Evolutionary conservation across 2,888 invertebrate species (phyloP).

Genomic region (Neuroscelio doddi): DNA sequence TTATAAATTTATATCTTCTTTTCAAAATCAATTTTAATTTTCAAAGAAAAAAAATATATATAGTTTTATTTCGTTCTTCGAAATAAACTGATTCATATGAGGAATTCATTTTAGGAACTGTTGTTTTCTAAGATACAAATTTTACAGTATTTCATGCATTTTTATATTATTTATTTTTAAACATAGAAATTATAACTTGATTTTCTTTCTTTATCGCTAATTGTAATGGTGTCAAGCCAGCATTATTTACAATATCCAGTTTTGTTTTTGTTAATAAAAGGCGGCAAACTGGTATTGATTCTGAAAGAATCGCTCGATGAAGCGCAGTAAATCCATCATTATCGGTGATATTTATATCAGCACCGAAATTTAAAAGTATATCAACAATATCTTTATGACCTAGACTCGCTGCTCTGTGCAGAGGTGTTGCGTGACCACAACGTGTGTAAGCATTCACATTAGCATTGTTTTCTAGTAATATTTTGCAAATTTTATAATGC

Average conservation of each 20-base stretch:
- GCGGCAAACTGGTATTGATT: conserved; percentile 77
- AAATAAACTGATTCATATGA: no score
- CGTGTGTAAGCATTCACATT: conserved; percentile 83
- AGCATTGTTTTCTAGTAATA: conserved; percentile 81
- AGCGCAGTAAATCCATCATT: conserved; percentile 86
- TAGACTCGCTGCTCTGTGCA: conserved; percentile 87
- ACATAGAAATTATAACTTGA: conserved; percentile 68
- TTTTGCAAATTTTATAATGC: conserved; percentile 79
- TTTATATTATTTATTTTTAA: conserved; percentile 35
- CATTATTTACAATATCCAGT: conserved; percentile 78
- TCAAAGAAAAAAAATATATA: no score
- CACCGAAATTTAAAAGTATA: conserved; percentile 78
- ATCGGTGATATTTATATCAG: conserved; percentile 79
- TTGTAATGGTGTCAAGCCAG: conserved; percentile 84
- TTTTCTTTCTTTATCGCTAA: conserved; percentile 79
- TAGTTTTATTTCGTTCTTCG: no score
- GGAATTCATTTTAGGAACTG: no score
- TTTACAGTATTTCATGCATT: conserved; percentile 7
- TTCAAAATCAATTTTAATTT: no score
- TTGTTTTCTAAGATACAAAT: no score
- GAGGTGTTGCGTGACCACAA: conserved; percentile 84
- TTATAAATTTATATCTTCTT: no score
- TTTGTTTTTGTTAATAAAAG: conserved; percentile 79
- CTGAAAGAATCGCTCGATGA: conserved; percentile 78
- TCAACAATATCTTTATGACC: conserved; percentile 80